Percentiles rank a stretch among this genome's conserved stretches.
Evolutionary conservation across 2,113 vertebrate genomes (phyloP).

Genomic region (Myrmophylax atrothorax): DNA sequence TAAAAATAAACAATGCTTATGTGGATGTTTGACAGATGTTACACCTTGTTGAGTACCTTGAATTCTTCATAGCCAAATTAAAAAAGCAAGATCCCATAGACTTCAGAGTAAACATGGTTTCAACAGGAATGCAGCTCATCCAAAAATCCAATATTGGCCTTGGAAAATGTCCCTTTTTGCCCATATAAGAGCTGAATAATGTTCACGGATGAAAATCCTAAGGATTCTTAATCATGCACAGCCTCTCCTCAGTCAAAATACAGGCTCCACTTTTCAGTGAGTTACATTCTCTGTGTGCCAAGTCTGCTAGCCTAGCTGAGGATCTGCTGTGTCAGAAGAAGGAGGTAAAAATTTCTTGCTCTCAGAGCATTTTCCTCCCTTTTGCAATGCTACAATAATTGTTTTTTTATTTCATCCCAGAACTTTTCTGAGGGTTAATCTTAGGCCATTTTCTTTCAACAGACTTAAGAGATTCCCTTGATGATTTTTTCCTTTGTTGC

Average conservation of each 20-base stretch:
- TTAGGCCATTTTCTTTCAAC: neutral
- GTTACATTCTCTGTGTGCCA: neutral
- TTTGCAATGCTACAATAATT: neutral
- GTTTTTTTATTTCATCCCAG: neutral
- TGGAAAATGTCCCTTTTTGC: slow-evolving; percentile 26
- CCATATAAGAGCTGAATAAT: neutral
- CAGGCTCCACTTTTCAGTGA: neutral
- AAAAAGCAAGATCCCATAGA: neutral
- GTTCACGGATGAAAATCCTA: neutral
- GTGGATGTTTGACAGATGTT: slow-evolving; percentile 34
- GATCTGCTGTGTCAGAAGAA: neutral
- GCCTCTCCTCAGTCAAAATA: neutral
- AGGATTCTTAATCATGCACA: neutral
- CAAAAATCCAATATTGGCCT: slow-evolving; percentile 29
- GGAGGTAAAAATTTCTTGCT: neutral
- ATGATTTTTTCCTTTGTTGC: neutral
- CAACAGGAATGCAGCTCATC: neutral
- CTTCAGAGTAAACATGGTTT: neutral
- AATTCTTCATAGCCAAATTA: slow-evolving; percentile 44
- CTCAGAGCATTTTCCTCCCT: neutral
- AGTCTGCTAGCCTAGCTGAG: neutral
- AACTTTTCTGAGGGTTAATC: neutral
- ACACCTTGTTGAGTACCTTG: neutral
- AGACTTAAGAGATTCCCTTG: neutral
- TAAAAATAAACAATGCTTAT: slow-evolving; percentile 54